phyloP scores from a whole-genome alignment of 2,888 invertebrate species.

The Graphium colonna region DNA sequence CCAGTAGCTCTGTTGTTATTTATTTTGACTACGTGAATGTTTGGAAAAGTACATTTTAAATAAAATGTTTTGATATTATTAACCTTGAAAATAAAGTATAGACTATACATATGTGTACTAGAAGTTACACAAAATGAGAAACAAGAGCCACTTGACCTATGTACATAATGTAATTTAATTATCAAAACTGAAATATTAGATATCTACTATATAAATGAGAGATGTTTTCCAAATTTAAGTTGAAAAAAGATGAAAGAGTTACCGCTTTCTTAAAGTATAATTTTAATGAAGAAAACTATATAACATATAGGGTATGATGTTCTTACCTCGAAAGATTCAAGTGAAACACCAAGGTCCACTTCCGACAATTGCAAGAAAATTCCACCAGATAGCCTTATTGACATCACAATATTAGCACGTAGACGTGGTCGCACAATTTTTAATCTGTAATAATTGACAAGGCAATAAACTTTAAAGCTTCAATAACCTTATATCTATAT shows the following conservation, averaged over 20 bases:
- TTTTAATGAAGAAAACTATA: background rate
- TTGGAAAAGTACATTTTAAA: no score
- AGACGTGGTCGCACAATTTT: constrained; percentile 11
- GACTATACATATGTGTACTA: no score
- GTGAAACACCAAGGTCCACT: constrained; percentile 11
- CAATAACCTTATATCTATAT: no score
- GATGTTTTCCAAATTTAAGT: background rate
- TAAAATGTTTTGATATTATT: no score
- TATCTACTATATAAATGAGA: background rate
- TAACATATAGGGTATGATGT: background rate
- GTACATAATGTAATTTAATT: background rate
- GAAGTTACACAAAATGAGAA: no score
- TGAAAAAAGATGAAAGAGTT: background rate
- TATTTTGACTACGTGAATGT: no score
- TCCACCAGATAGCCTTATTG: constrained; percentile 3
- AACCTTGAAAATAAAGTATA: no score
- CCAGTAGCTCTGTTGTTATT: no score
- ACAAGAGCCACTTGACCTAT: no score
- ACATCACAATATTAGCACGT: background rate
- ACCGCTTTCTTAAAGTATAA: background rate
- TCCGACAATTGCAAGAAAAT: constrained; percentile 11
- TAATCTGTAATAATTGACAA: constrained; percentile 13
- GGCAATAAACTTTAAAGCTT: no score
- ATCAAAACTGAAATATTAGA: background rate
- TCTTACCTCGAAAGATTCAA: constrained; percentile 15